phyloP scores from a whole-genome alignment of 2,888 invertebrate genomes.

The Didymodactylos carnosus region DNA sequence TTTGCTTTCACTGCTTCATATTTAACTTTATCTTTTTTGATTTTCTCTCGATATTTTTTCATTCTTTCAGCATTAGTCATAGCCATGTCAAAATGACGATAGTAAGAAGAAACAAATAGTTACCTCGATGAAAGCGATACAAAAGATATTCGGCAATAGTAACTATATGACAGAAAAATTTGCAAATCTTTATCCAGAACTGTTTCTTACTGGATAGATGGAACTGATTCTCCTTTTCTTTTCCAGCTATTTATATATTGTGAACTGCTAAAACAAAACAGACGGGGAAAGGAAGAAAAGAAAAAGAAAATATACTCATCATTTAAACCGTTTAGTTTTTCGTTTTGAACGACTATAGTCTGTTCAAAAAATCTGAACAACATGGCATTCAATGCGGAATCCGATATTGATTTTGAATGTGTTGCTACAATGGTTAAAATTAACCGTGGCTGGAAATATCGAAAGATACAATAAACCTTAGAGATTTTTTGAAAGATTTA shows the following conservation, averaged over 20 bases:
- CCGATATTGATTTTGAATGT: background rate
- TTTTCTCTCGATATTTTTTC: background rate
- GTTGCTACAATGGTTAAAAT: background rate
- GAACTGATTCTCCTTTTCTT: background rate
- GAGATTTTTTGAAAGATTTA: background rate
- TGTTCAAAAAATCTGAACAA: background rate
- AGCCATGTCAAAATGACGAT: background rate
- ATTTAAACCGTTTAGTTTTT: background rate
- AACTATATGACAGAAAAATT: background rate
- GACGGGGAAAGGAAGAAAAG: background rate
- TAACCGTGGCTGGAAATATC: background rate
- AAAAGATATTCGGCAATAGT: background rate
- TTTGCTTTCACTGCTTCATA: background rate
- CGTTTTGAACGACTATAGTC: background rate
- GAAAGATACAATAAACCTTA: background rate
- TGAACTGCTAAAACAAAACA: background rate
- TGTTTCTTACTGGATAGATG: background rate
- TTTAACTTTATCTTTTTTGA: background rate
- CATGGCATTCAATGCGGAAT: background rate
- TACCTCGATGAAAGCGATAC: background rate
- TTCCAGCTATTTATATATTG: background rate
- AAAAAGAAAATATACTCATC: background rate
- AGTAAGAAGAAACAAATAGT: background rate
- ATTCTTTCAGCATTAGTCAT: background rate
- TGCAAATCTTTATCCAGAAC: background rate